Percentiles rank a stretch among this genome's conserved stretches.
Conservation (phyloP, 2,888 invertebrate genomes). For the Catocala fraxini region DNA sequence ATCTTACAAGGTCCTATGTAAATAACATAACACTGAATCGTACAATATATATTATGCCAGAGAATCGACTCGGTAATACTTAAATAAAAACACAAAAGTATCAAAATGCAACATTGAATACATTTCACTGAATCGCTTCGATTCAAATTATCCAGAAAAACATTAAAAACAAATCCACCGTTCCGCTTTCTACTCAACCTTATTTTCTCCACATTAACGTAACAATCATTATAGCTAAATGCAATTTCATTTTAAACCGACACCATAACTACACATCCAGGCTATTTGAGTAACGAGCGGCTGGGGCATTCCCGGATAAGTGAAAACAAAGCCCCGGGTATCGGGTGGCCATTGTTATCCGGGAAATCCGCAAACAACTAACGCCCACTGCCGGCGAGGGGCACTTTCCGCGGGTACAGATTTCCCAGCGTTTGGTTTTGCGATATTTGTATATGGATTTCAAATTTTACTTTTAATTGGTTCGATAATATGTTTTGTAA, state of each 20-base stretch:
- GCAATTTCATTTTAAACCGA: slow-evolving; percentile 10
- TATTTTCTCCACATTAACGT: not conserved
- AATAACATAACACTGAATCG: too few species aligned
- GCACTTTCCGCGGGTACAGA: slow-evolving; percentile 39
- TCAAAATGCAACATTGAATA: too few species aligned
- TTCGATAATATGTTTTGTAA: slow-evolving; percentile 9
- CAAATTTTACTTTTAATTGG: slow-evolving; percentile 36
- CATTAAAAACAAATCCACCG: not conserved
- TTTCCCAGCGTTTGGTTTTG: slow-evolving; percentile 48
- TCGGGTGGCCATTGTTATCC: slow-evolving; percentile 71
- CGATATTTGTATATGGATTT: slow-evolving; percentile 29
- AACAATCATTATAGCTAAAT: slow-evolving; percentile 8
- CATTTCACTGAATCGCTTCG: too few species aligned
- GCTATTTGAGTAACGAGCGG: slow-evolving; percentile 69
- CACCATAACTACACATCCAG: slow-evolving; percentile 7
- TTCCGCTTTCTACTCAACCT: slow-evolving; percentile 7
- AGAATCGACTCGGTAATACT: too few species aligned
- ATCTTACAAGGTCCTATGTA: too few species aligned
- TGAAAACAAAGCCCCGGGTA: slow-evolving; percentile 69
- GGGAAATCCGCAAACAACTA: slow-evolving; percentile 69
- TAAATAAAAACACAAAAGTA: too few species aligned
- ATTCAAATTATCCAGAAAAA: not conserved
- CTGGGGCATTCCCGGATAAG: slow-evolving; percentile 65
- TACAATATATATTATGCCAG: too few species aligned
- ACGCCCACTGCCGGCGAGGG: slow-evolving; percentile 33